These are phyloP conservation scores for Apeira syringaria DNA, from an alignment of 2,888 invertebrate genomes.

Conservation along the genomic window DNA sequence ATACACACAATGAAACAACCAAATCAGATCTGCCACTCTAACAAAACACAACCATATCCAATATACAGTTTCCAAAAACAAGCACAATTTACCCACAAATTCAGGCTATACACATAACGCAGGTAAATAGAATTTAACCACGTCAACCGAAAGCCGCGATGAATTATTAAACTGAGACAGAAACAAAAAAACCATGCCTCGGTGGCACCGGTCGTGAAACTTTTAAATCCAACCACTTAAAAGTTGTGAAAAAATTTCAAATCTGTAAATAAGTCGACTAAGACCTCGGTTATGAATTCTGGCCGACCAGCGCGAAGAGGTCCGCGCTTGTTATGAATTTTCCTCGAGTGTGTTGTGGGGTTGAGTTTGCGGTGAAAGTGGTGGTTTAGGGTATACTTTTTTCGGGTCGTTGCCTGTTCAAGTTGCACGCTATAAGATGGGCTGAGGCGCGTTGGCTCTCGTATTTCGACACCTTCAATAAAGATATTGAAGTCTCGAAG, in stretches of 20 bases:
- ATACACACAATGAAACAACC: too few species aligned
- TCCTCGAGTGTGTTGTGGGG: not conserved
- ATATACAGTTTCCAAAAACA: slow-evolving; percentile 19
- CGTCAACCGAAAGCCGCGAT: slow-evolving; percentile 26
- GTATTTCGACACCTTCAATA: slow-evolving; percentile 11
- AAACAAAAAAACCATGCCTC: slow-evolving; percentile 29
- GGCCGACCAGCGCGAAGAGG: slow-evolving; percentile 8
- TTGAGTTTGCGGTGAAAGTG: not conserved
- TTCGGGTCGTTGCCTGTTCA: slow-evolving; percentile 15
- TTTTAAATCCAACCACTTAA: slow-evolving; percentile 40
- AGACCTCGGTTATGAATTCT: slow-evolving; percentile 28
- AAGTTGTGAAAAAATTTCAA: slow-evolving; percentile 39
- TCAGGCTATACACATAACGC: slow-evolving; percentile 30
- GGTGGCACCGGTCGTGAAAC: slow-evolving; percentile 27
- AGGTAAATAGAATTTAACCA: slow-evolving; percentile 36
- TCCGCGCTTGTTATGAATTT: slow-evolving; percentile 3
- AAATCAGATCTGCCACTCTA: not conserved
- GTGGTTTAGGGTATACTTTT: slow-evolving; percentile 6
- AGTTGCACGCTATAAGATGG: slow-evolving; percentile 4
- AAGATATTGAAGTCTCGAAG: not conserved
- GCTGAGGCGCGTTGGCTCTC: slow-evolving; percentile 1
- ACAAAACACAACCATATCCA: slow-evolving; percentile 1
- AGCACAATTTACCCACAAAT: slow-evolving; percentile 24
- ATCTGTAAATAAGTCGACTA: slow-evolving; percentile 38
- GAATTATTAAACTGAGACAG: slow-evolving; percentile 37